A percentile compares a stretch with the other conserved stretches of the same genome.
These are phyloP conservation scores for Phalloptychus januarius DNA, from an alignment of 2,797 vertebrate genomes.

Conservation along the genomic window DNA sequence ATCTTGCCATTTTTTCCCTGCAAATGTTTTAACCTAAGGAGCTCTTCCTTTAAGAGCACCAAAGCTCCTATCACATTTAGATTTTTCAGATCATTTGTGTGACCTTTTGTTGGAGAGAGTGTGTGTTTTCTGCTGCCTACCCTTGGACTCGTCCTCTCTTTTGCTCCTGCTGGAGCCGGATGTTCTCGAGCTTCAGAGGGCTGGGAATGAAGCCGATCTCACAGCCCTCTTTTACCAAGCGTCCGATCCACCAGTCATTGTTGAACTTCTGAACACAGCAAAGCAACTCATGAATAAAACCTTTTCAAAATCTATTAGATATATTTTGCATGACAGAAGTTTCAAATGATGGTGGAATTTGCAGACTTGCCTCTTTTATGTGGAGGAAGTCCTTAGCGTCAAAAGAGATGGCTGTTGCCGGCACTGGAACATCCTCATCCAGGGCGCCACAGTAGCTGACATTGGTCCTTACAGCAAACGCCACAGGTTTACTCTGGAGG, in stretches of 20 bases:
- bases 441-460: slow-evolving; percentile 96
- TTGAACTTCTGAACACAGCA: slow-evolving; percentile 88
- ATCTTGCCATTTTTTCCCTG: not conserved
- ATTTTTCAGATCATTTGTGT: not conserved
- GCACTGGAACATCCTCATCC: slow-evolving; percentile 95
- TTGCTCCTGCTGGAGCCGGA: slow-evolving; percentile 93
- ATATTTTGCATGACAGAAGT: not conserved
- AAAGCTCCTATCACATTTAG: not conserved
- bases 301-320: not conserved
- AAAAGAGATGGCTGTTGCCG: slow-evolving; percentile 94
- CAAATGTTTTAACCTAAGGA: not conserved
- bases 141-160: slow-evolving; percentile 89
- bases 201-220: slow-evolving; percentile 91
- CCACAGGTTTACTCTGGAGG: slow-evolving; percentile 91
- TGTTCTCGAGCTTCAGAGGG: slow-evolving; percentile 94
- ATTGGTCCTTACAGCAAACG: slow-evolving; percentile 97
- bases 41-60: not conserved
- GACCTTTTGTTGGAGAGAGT: not conserved
- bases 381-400: slow-evolving; percentile 99
- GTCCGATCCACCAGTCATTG: slow-evolving; percentile 98
- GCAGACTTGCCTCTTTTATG: slow-evolving; percentile 89
- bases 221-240: slow-evolving; percentile 85
- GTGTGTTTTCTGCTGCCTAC: slow-evolving; percentile 66
- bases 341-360: not conserved
- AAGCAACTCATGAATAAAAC: not conserved